A percentile compares a stretch with the other conserved stretches of the same genome.
Conservation (phyloP, 2,888 invertebrate species). For the Phanerotoma sp. region DNA sequence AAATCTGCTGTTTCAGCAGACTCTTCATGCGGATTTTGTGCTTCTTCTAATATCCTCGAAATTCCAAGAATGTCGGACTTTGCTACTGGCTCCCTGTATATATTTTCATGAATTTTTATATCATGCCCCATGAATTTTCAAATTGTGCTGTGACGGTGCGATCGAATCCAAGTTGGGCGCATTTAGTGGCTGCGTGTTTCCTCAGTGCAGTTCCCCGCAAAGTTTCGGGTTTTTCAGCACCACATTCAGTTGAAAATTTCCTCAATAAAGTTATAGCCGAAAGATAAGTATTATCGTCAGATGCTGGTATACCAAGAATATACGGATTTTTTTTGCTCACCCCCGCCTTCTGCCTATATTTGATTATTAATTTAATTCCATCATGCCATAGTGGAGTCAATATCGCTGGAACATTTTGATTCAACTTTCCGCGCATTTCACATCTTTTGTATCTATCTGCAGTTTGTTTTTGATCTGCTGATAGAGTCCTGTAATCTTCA, state of each 20-base stretch:
- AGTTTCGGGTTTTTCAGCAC: conserved; percentile 25
- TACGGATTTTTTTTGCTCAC: conserved; percentile 23
- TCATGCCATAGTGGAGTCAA: conserved; percentile 12
- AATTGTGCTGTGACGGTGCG: not conserved
- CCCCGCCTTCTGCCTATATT: conserved; percentile 6
- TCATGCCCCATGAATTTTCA: conserved; percentile 31
- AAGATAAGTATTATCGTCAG: conserved; percentile 20
- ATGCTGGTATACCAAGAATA: conserved; percentile 24
- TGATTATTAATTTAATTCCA: conserved; percentile 8
- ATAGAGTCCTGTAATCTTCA: conserved; percentile 18
- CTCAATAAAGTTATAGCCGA: conserved; percentile 28
- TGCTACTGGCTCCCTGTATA: conserved; percentile 35
- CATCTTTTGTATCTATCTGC: conserved; percentile 15
- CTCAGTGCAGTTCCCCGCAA: conserved; percentile 31
- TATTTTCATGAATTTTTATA: conserved; percentile 24
- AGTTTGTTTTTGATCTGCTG: conserved; percentile 9
- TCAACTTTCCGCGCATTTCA: conserved; percentile 26
- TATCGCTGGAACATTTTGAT: conserved; percentile 24
- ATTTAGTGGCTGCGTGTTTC: conserved; percentile 35
- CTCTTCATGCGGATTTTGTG: conserved; percentile 25
- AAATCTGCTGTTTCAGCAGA: no score
- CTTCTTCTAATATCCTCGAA: conserved; percentile 33
- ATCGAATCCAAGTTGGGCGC: conserved; percentile 17
- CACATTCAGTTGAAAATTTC: conserved; percentile 23
- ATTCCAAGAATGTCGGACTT: conserved; percentile 35